Conservation (phyloP, 23 tunicate species). For the Corella eumyota region DNA sequence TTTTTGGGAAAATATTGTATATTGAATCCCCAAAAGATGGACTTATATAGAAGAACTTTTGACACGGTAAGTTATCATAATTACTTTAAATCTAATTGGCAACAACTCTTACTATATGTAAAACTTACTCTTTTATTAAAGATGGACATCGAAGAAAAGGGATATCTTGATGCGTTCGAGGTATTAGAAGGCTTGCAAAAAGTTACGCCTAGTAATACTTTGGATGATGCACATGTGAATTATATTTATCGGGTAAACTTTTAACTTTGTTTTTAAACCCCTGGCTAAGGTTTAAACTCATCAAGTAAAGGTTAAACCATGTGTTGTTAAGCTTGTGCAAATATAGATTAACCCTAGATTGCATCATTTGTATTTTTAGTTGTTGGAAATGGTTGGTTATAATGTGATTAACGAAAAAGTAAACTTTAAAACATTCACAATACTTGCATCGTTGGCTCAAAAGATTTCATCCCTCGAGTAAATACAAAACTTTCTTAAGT, state of each 20-base stretch:
- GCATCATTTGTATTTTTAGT: conserved; percentile 14
- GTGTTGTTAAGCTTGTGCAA: too few species aligned
- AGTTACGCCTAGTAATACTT: too few species aligned
- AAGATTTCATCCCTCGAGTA: conserved; percentile 52
- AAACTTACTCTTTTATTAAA: not conserved
- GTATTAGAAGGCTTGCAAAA: too few species aligned
- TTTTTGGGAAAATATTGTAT: conserved; percentile 68
- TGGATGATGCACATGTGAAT: too few species aligned
- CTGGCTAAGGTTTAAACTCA: too few species aligned
- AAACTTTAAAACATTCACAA: conserved; percentile 49
- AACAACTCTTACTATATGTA: too few species aligned
- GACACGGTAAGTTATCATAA: conserved; percentile 26
- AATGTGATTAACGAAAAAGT: conserved; percentile 26
- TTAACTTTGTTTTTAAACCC: too few species aligned
- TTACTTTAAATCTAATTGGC: not conserved
- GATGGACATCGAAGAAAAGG: not conserved
- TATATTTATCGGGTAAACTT: too few species aligned
- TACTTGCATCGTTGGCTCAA: conserved; percentile 54
- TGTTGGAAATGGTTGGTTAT: conserved; percentile 47
- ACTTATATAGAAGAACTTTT: conserved; percentile 31
- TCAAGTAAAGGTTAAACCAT: too few species aligned
- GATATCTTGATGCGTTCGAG: too few species aligned
- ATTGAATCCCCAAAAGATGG: conserved; percentile 35
- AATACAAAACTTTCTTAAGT: conserved; percentile 7
- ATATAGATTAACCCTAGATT: too few species aligned